Evolutionary conservation across 2,113 vertebrate species (phyloP), one percentile per base, ranked within the genome.

Genomic region (Ia io): DNA sequence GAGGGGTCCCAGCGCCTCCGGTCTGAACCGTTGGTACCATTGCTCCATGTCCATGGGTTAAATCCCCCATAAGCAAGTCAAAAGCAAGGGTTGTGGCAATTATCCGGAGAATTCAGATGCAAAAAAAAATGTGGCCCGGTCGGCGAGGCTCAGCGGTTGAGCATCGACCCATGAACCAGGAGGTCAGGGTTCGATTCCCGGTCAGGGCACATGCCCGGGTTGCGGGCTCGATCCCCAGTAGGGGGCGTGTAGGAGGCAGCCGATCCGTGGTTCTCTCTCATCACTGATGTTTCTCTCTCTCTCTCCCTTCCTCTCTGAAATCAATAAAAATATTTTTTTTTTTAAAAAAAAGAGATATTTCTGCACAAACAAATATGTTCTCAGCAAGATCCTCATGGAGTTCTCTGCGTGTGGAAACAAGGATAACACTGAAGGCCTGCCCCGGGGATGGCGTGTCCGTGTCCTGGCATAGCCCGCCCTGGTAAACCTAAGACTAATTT

Each of bases 401-500:
- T 53, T 20, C 28, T 2, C 9, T 1, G 28, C 37, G 4, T 35
- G 56, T 28, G 67, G 47, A 88, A 82, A 59, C 69, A 35, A 35
- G 20, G 8, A 32, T 9, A 49, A 49, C 88, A 20, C 0, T 2
- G 74, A 71, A 69, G 82, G 59, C 8, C 37, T 8, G 3, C 51
- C 1, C 0, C 25, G 61, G 40, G 76, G 40, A 91, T 70, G 71
- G 76, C 13, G 59, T 67, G 71, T 76, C 70, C 90, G 85, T 71
- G 30, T 92, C 49, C 49, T 32, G 80, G 88, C 22, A 9, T 3
- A 85, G 67, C 42, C 95, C 86, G 94, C 90, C 96, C 96, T 89
- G 79, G 95, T 79, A 96, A 88, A 94, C 93, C 61, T 0, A 97
- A 95, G 87, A 91, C 86, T 94, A 18, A 95, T 98, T 98, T 97